These are phyloP conservation scores for Leptocoma aspasia DNA, from an alignment of 2,113 vertebrate species.

Conservation along the genomic window DNA sequence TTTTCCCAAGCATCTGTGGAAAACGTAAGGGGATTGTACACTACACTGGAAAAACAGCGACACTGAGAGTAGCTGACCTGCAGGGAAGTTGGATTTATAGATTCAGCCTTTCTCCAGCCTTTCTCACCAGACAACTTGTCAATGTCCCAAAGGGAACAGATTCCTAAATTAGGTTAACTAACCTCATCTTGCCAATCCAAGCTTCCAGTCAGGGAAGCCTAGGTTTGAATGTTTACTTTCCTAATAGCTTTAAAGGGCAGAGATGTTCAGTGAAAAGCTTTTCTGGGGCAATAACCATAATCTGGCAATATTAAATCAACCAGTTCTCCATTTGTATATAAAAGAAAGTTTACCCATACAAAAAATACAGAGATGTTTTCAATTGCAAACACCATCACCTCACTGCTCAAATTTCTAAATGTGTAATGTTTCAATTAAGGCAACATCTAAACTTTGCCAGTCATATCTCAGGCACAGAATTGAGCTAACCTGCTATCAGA, in stretches of 20 bases:
- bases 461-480: neutral
- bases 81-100: neutral
- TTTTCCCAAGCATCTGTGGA: neutral
- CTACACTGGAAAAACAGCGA: neutral
- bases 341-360: neutral
- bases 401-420: neutral
- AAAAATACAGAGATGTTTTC: neutral
- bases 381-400: neutral
- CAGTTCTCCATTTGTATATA: neutral
- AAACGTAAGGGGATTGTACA: neutral
- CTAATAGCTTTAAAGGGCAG: neutral
- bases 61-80: neutral
- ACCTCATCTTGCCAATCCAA: neutral
- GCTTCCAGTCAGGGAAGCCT: neutral
- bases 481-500: neutral
- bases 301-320: neutral
- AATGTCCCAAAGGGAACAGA: neutral
- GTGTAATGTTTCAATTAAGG: neutral
- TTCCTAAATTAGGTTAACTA: neutral
- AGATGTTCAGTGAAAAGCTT: neutral
- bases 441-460: neutral
- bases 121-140: neutral
- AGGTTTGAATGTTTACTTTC: neutral
- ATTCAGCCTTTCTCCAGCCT: neutral
- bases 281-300: neutral